Percentiles rank a stretch among this genome's conserved stretches.
Evolutionary conservation across 2,113 vertebrate genomes (phyloP).

Genomic region (Lagopus leucura): DNA sequence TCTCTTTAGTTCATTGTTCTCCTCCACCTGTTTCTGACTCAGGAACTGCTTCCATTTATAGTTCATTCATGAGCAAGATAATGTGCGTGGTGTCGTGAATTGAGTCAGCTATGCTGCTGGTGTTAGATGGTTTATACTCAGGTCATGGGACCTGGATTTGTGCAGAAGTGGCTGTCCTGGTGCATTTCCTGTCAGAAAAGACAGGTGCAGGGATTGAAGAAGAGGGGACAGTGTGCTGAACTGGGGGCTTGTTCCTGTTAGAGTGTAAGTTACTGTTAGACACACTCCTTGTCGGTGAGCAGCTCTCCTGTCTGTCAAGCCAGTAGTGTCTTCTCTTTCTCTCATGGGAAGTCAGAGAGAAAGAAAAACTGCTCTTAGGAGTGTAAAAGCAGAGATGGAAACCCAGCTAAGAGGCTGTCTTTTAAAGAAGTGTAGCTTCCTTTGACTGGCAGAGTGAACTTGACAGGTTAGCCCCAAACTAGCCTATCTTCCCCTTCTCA

Average conservation of each 20-base stretch:
- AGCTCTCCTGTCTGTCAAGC: not conserved
- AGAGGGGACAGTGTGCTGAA: not conserved
- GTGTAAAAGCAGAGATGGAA: not conserved
- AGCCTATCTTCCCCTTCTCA: not conserved
- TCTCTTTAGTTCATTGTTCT: slow-evolving; percentile 1
- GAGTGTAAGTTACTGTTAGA: not conserved
- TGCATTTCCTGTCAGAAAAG: not conserved
- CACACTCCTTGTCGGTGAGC: not conserved
- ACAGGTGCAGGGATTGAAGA: not conserved
- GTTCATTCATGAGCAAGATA: slow-evolving; percentile 15
- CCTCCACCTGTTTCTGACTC: slow-evolving; percentile 33
- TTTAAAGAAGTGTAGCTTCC: not conserved
- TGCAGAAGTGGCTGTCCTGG: slow-evolving; percentile 10
- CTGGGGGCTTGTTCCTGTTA: not conserved
- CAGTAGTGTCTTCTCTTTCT: not conserved
- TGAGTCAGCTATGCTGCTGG: not conserved
- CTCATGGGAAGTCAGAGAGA: not conserved
- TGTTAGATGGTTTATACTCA: not conserved
- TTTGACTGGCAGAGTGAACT: not conserved
- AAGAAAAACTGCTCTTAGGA: not conserved
- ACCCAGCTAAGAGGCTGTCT: not conserved
- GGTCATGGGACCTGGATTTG: not conserved
- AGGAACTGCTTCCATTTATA: not conserved
- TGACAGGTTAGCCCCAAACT: not conserved
- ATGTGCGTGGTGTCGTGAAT: not conserved